A percentile compares a stretch with the other conserved stretches of the same genome.
These are phyloP conservation scores for Neogobius melanostomus DNA, from an alignment of 2,113 vertebrate species.

Conservation along the genomic window DNA sequence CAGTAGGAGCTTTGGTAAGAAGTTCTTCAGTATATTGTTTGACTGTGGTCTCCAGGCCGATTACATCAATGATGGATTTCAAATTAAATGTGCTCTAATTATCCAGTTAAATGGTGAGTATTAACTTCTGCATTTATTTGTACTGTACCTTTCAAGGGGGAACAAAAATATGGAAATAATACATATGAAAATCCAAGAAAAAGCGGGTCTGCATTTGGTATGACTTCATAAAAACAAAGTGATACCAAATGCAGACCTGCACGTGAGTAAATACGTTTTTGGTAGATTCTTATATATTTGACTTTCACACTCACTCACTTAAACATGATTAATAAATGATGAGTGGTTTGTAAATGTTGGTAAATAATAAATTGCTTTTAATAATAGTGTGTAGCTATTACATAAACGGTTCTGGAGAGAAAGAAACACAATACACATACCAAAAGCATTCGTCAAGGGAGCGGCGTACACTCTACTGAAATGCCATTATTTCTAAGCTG, in stretches of 20 bases:
- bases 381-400: no score
- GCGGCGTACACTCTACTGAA: background rate
- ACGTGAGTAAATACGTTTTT: no score
- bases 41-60: conserved; percentile 19
- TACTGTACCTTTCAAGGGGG: conserved; percentile 5
- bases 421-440: conserved; percentile 28
- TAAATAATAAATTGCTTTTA: no score
- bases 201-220: background rate
- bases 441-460: conserved; percentile 35
- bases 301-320: no score
- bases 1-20: conserved; percentile 18
- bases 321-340: no score
- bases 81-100: conserved; percentile 29
- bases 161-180: conserved; percentile 5
- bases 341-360: no score
- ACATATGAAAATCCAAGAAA: background rate
- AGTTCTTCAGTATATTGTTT: conserved; percentile 30
- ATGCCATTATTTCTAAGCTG: conserved; percentile 31
- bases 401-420: no score
- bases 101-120: background rate
- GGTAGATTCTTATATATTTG: no score
- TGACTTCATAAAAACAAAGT: no score
- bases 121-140: conserved; percentile 27
- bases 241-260: no score
- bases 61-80: conserved; percentile 14